phyloP scores from a whole-genome alignment of 2,888 invertebrate genomes.

The Scaeva pyrastri region DNA sequence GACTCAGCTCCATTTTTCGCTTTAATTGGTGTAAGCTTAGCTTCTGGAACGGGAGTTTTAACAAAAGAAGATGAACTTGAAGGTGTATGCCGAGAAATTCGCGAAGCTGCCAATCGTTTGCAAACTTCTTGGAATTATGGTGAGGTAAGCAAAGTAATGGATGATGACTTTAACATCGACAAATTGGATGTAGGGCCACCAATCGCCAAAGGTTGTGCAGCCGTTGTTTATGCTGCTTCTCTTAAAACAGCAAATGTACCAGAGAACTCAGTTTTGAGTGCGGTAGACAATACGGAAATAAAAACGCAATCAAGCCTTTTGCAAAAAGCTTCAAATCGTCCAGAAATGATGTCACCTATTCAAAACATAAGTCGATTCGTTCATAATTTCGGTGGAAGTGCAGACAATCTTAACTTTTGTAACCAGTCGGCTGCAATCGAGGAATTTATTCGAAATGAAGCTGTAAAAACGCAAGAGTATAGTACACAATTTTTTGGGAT shows the following conservation, averaged over 20 bases:
- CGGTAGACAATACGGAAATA: constrained; percentile 10
- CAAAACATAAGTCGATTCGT: constrained; percentile 83
- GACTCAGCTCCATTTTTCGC: constrained; percentile 91
- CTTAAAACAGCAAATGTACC: constrained; percentile 81
- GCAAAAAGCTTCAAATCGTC: constrained; percentile 73
- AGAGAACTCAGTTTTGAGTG: constrained; percentile 33
- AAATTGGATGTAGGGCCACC: constrained; percentile 88
- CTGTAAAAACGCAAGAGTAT: constrained; percentile 3
- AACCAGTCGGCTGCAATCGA: constrained; percentile 80
- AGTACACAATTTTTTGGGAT: neutral
- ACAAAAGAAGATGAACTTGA: constrained; percentile 91
- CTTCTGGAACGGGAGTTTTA: constrained; percentile 89
- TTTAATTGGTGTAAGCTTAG: constrained; percentile 89
- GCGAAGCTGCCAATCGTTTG: constrained; percentile 84
- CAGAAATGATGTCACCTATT: constrained; percentile 82
- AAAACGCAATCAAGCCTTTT: constrained; percentile 40
- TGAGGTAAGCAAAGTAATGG: constrained; percentile 82
- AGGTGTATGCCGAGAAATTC: constrained; percentile 91
- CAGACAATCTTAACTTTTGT: constrained; percentile 81
- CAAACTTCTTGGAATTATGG: constrained; percentile 81
- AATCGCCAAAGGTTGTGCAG: constrained; percentile 92
- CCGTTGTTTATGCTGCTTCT: constrained; percentile 90
- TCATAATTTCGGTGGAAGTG: constrained; percentile 83
- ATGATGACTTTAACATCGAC: constrained; percentile 85
- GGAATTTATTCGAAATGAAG: constrained; percentile 58